Evolutionary conservation across 2,113 vertebrate species (phyloP).

Genomic region (Apodemus speciosus): DNA sequence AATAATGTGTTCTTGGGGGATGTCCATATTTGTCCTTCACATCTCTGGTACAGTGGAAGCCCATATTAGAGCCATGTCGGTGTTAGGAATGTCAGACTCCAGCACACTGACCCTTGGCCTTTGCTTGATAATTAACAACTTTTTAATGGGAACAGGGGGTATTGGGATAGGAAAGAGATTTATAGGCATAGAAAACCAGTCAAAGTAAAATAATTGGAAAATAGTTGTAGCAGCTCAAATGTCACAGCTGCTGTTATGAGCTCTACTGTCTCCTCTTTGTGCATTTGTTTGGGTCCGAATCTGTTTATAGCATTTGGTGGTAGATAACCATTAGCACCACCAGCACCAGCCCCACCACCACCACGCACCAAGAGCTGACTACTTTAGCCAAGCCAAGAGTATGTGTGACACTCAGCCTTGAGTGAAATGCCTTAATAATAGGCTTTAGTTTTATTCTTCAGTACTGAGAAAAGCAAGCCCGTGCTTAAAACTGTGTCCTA

Average conservation of each 20-base stretch:
- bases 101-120: not conserved
- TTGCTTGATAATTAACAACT: not conserved
- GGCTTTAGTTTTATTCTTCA: slow-evolving; percentile 51
- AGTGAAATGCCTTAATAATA: slow-evolving; percentile 49
- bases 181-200: slow-evolving; percentile 7
- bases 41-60: slow-evolving; percentile 53
- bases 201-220: slow-evolving; percentile 53
- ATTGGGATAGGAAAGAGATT: not conserved
- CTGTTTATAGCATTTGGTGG: slow-evolving; percentile 38
- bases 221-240: slow-evolving; percentile 60
- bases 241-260: not conserved
- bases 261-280: slow-evolving; percentile 49
- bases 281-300: slow-evolving; percentile 39
- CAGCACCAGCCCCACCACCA: not conserved
- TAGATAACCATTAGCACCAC: not conserved
- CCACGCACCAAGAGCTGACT: not conserved
- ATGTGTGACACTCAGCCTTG: slow-evolving; percentile 35
- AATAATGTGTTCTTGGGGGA: not conserved
- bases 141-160: not conserved
- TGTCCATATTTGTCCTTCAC: not conserved
- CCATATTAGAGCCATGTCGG: slow-evolving; percentile 10
- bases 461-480: not conserved
- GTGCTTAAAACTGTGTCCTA: not conserved
- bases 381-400: not conserved
- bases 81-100: not conserved